Evolutionary conservation across 2,888 invertebrate genomes (phyloP), one percentile per base, ranked within the genome.

Genomic region (Falcaria lacertinaria): DNA sequence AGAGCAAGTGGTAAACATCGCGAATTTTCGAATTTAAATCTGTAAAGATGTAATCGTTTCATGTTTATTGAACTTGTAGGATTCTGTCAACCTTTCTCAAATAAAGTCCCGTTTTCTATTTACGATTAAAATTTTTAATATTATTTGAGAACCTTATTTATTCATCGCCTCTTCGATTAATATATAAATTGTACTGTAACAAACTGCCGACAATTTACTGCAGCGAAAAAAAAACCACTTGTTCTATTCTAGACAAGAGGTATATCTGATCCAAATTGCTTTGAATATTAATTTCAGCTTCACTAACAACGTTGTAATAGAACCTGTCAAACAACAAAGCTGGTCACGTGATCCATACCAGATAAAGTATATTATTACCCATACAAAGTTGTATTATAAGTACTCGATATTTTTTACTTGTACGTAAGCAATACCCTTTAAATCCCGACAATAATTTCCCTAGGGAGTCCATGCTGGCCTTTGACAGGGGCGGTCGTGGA

Each of bases 371-470:
- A 67, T 66, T 64, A 58, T 67, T 22, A 2, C 22, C 22, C 5
- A 28, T 7, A 67, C 74, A 69, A 71, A 71, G 61, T 79, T 78
- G 71, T 74, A 80, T 80, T 80, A 80, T 73, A 79, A 76, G 72
- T 78, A 77, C 74, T 75, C 71, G 73, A 74, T 80, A 83, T 86
- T 62, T 62, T 87, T 87, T 86, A 76, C 72, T 73, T 86, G 69
- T 62, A 66, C 79, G 79, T 78, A 80, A 84, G 84, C 80, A 79
- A 73, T 85, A 86, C 88, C 89, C 89, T 89, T 89, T 89, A 89
- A 90, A 90, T 86, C 89, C 89, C 82, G 83, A 85, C 88, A 84
- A 89, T 89, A 87, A 89, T 89, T 90, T 90, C 89, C 90, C 90
- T 54, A 41, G 89, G 78, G 89, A 75, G 67, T 66, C 58, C 62